Conservation (phyloP, 2,113 vertebrate genomes). For the Kryptolebias marmoratus region DNA sequence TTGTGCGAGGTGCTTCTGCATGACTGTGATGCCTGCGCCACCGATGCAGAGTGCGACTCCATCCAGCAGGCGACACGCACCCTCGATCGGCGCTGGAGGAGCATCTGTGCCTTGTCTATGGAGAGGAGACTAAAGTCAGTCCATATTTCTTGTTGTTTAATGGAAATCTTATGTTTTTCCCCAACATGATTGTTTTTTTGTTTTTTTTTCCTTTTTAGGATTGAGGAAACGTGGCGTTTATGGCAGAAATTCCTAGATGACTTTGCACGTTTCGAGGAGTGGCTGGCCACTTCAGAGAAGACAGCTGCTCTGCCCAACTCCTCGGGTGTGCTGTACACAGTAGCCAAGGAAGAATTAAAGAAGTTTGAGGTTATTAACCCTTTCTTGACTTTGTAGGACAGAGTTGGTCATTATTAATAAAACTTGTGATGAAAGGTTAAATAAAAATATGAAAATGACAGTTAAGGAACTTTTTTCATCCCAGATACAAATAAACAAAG, state of each 20-base stretch:
- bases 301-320: constrained; percentile 93
- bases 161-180: background rate
- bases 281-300: constrained; percentile 88
- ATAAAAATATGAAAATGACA: too few species aligned
- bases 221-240: constrained; percentile 95
- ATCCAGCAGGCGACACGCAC: constrained; percentile 96
- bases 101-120: constrained; percentile 96
- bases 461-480: too few species aligned
- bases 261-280: constrained; percentile 91
- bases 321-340: constrained; percentile 92
- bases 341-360: constrained; percentile 97
- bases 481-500: too few species aligned
- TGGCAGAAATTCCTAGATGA: constrained; percentile 99
- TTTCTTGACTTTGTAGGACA: background rate
- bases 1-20: constrained; percentile 97
- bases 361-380: constrained; percentile 91
- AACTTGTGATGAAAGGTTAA: background rate
- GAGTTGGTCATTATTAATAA: background rate
- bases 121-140: constrained; percentile 93
- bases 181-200: background rate
- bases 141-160: background rate
- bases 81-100: constrained; percentile 96
- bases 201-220: constrained; percentile 75
- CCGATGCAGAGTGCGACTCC: constrained; percentile 93
- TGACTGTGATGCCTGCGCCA: constrained; percentile 96